Evolutionary conservation across 2,113 vertebrate genomes (phyloP).

Genomic region (Pollachius pollachius): DNA sequence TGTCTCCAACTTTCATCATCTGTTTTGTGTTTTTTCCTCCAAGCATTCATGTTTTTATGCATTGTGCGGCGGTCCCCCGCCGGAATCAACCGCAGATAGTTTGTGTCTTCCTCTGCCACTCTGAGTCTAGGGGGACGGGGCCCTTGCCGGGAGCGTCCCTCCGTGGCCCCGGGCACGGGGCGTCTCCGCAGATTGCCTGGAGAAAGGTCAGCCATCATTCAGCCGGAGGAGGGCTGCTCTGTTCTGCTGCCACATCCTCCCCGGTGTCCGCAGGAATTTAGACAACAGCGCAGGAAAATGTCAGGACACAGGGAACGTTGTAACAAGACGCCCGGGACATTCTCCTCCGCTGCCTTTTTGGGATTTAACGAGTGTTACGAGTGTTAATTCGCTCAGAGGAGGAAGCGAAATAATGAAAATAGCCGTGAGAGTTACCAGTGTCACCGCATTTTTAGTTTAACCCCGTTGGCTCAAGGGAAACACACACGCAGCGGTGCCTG

Average conservation of each 20-base stretch:
- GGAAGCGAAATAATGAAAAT: conserved; percentile 5
- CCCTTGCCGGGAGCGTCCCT: not conserved
- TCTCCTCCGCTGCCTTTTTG: conserved; percentile 12
- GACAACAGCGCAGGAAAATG: conserved; percentile 61
- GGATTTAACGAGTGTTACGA: not conserved
- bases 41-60: conserved; percentile 26
- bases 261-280: conserved; percentile 61
- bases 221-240: conserved; percentile 37
- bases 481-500: too few species aligned
- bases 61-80: conserved; percentile 1
- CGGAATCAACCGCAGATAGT: conserved; percentile 37
- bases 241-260: conserved; percentile 52
- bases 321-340: conserved; percentile 39
- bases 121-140: not conserved
- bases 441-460: too few species aligned
- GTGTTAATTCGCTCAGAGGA: too few species aligned
- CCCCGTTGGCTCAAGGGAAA: too few species aligned
- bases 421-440: conserved; percentile 8
- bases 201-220: conserved; percentile 69
- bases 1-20: conserved; percentile 12
- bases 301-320: conserved; percentile 51
- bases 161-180: conserved; percentile 15
- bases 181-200: conserved; percentile 31
- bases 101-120: conserved; percentile 38
- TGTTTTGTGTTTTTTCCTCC: too few species aligned